Percentiles rank a stretch among this genome's conserved stretches.
Conservation (phyloP, 2,888 invertebrate species). For the Tinea pellionella region DNA sequence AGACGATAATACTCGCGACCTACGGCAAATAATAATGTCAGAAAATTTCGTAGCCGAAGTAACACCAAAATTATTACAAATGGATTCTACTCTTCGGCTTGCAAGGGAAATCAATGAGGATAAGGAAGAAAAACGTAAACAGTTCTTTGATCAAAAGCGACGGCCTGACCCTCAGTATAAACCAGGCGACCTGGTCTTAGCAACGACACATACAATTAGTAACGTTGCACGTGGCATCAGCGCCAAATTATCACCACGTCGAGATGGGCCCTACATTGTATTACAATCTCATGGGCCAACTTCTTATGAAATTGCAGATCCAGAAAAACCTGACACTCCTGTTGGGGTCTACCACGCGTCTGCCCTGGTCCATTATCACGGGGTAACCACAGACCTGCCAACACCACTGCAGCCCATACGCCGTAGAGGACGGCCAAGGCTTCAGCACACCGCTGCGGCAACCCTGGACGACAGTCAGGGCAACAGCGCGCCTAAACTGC, state of each 20-base stretch:
- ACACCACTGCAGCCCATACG: too few relatives aligned
- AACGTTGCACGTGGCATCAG: background rate
- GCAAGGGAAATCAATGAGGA: constrained; percentile 14
- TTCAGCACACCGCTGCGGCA: background rate
- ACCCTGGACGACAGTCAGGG: background rate
- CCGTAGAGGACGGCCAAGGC: background rate
- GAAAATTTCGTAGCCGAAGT: constrained; percentile 16
- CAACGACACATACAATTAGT: background rate
- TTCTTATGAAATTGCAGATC: too few relatives aligned
- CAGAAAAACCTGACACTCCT: too few relatives aligned
- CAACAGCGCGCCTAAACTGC: background rate
- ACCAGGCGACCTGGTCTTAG: background rate
- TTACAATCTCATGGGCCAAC: too few relatives aligned
- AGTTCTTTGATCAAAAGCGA: background rate
- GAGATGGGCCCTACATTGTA: constrained; percentile 14
- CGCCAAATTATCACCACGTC: constrained; percentile 12
- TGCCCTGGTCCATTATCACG: too few relatives aligned
- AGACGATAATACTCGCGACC: constrained; percentile 17
- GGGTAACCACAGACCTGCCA: background rate
- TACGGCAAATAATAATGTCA: constrained; percentile 13
- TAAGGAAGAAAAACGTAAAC: constrained; percentile 16
- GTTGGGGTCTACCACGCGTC: too few relatives aligned
- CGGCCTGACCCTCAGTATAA: background rate
- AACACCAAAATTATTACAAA: constrained; percentile 15
- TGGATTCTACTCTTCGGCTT: constrained; percentile 13